Base-by-base conservation (phyloP, 2,113 vertebrate species). In the Gracilinanus agilis region DNA sequence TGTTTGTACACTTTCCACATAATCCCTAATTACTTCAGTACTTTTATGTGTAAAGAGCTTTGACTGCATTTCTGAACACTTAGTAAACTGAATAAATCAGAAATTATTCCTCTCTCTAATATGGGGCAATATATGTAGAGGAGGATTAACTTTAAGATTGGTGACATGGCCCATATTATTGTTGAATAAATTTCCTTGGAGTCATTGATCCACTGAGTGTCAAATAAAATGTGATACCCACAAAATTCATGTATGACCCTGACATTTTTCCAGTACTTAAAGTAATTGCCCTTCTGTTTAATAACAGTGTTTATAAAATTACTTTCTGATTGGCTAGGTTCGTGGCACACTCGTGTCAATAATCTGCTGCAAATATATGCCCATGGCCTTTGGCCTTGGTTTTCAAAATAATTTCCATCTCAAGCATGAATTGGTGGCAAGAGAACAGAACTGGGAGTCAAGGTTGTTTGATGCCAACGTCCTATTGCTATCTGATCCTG, bases 281-380 rank as follows among this genome's bases (percentile, higher is more conserved):
- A 98, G 98, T 98, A 98, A 99, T 99, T 99, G 98, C 98, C 98
- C 98, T 98, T 97, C 97, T 98, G 98, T 98, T 98, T 98, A 98
- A 99, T 99, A 98, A 98, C 98, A 98, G 98, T 98, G 98, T 99
- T 99, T 98, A 98, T 98, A 95, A 98, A 99, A 99, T 98, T 98
- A 98, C 96, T 98, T 98, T 98, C 98, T 98, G 98, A 98, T 98
- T 98, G 98, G 97, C 97, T 98, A 98, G 98, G 97, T 98, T 97
- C 97, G 91, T 98, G 98, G 98, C 98, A 98, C 98, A 97, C 98
- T 97, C 96, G 91, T 98, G 98, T 98, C 98, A 98, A 97, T 98
- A 98, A 98, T 98, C 96, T 93, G 93, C 90, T 94, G 93, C 61
- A 97, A 98, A 98, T 98, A 98, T 97, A 96, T 98, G 96, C 2